Conservation (phyloP, 2,113 vertebrate genomes). For the Heterotilapia buettikoferi region DNA sequence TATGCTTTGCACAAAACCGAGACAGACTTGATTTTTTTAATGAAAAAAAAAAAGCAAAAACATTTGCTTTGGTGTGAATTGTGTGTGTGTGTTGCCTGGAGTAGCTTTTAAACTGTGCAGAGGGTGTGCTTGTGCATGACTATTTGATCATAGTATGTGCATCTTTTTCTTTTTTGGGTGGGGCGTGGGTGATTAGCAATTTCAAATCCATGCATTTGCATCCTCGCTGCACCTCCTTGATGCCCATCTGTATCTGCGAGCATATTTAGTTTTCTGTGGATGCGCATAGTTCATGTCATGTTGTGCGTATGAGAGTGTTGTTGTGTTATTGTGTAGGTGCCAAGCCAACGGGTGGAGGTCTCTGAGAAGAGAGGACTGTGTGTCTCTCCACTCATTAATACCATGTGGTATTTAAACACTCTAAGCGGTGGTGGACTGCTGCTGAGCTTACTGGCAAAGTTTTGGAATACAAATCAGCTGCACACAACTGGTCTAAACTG, state of each 20-base stretch:
- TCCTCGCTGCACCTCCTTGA: neutral
- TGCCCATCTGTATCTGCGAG: neutral
- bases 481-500: slow-evolving; percentile 23
- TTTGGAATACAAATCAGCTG: slow-evolving; percentile 30
- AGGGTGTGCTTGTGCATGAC: neutral
- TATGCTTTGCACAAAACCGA: neutral
- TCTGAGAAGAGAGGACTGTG: slow-evolving; percentile 16
- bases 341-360: neutral
- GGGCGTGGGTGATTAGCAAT: neutral
- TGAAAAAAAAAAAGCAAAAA: neutral
- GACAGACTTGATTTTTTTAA: neutral
- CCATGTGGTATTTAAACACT: slow-evolving; percentile 35
- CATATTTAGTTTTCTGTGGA: neutral
- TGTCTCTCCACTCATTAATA: slow-evolving; percentile 50
- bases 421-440: slow-evolving; percentile 6
- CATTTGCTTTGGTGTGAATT: neutral
- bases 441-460: slow-evolving; percentile 35
- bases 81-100: neutral
- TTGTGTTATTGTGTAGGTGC: neutral
- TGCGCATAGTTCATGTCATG: neutral
- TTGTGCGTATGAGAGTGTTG: neutral
- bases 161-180: neutral
- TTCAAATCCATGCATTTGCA: neutral
- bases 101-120: neutral
- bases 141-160: neutral